Evolutionary conservation across 2,888 invertebrate species (phyloP).

Genomic region (Hanleya hanleyi): DNA sequence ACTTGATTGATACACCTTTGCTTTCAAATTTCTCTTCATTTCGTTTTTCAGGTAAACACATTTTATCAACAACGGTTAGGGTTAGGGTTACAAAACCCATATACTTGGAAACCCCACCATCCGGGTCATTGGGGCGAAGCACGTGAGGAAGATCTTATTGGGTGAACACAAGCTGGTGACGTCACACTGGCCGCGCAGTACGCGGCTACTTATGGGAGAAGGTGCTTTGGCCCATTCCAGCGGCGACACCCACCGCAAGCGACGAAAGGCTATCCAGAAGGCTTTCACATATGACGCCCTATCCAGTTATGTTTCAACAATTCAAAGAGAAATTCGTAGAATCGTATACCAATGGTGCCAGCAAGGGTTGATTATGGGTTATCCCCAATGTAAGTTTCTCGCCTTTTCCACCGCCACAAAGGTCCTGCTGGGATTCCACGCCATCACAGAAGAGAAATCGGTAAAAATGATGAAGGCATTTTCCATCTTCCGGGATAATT

Average conservation of each 20-base stretch:
- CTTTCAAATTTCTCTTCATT: too few relatives aligned
- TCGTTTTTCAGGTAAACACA: constrained; percentile 43
- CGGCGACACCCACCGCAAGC: constrained; percentile 50
- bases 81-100: constrained; percentile 68
- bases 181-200: constrained; percentile 64
- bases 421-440: constrained; percentile 57
- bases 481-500: not conserved
- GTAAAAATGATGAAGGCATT: constrained; percentile 45
- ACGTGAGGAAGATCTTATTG: constrained; percentile 58
- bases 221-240: constrained; percentile 53
- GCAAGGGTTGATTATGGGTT: constrained; percentile 44
- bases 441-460: constrained; percentile 44
- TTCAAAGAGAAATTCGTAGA: constrained; percentile 39
- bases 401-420: constrained; percentile 57
- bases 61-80: constrained; percentile 55
- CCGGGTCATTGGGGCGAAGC: constrained; percentile 59
- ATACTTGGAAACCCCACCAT: constrained; percentile 66
- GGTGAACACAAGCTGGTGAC: constrained; percentile 65
- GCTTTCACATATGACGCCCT: constrained; percentile 59
- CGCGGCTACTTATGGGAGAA: constrained; percentile 61
- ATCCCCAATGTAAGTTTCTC: constrained; percentile 56
- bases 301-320: constrained; percentile 45
- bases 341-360: constrained; percentile 50
- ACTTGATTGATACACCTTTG: too few relatives aligned
- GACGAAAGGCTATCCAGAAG: constrained; percentile 55